Conservation (phyloP, 2,113 vertebrate genomes). For the Peromyscus polionotus region DNA sequence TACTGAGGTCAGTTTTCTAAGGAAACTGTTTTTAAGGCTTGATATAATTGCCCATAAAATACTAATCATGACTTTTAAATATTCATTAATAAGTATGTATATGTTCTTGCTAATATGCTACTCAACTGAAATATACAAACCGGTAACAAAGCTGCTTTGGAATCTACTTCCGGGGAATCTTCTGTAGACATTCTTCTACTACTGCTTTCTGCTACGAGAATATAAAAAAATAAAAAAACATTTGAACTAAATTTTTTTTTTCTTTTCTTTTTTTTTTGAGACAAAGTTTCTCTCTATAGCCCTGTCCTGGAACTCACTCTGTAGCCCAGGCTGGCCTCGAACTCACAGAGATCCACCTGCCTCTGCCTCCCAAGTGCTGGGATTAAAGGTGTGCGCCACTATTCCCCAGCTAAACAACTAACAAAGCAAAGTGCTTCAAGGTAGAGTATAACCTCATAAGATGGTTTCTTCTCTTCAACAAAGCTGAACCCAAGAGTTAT, state of each 20-base stretch:
- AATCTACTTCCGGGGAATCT: constrained; percentile 92
- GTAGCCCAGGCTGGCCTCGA: background rate
- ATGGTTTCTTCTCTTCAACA: background rate
- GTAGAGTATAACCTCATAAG: background rate
- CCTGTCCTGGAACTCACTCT: background rate
- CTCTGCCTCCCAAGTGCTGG: background rate
- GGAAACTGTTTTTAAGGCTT: constrained; percentile 4
- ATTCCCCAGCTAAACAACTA: background rate
- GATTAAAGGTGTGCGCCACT: background rate
- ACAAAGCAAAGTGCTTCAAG: constrained; percentile 59
- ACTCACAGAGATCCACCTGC: background rate
- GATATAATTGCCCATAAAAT: background rate
- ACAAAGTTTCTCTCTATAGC: background rate
- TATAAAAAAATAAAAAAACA: background rate
- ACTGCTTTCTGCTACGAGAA: constrained; percentile 87
- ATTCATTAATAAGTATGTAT: background rate
- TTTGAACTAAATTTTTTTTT: background rate
- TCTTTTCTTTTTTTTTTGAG: too few species aligned
- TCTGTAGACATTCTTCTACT: constrained; percentile 89
- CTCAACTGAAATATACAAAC: constrained; percentile 86
- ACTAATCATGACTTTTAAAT: background rate
- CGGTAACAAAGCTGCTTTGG: constrained; percentile 90
- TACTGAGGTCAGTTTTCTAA: constrained; percentile 21
- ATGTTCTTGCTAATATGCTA: background rate
- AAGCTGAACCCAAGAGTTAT: background rate